Percentiles rank a stretch among this genome's conserved stretches.
Conservation (phyloP, 2,888 invertebrate genomes). For the Agriopis leucophaearia region DNA sequence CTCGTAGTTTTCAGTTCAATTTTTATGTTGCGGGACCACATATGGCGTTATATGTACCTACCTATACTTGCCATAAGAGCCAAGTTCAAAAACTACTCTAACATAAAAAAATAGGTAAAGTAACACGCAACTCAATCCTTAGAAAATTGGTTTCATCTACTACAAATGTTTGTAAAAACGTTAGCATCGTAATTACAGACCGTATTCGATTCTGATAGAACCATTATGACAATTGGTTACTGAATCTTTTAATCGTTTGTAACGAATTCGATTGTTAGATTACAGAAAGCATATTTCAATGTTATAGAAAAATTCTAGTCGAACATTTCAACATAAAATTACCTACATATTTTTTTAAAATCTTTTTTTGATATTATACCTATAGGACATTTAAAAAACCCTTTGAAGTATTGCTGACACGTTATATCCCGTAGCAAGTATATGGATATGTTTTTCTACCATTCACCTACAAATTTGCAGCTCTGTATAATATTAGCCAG, state of each 20-base stretch:
- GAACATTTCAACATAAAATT: too few species aligned
- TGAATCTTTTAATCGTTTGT: conserved; percentile 16
- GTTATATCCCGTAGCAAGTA: too few species aligned
- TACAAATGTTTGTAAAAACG: conserved; percentile 32
- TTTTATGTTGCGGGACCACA: not conserved
- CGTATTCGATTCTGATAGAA: conserved; percentile 30
- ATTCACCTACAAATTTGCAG: not conserved
- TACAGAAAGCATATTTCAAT: not conserved
- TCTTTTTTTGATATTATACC: too few species aligned
- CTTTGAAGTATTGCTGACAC: too few species aligned
- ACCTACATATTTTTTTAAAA: too few species aligned
- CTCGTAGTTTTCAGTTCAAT: not conserved
- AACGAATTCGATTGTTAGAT: conserved; percentile 18
- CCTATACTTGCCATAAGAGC: not conserved
- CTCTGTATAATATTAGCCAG: not conserved
- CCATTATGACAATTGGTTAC: conserved; percentile 29
- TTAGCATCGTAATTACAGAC: conserved; percentile 29
- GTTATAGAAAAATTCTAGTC: not conserved
- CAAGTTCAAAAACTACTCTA: not conserved
- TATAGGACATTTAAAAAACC: too few species aligned
- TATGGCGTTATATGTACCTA: not conserved
- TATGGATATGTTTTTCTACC: not conserved
- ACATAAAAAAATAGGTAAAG: not conserved
- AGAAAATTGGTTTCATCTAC: conserved; percentile 28
- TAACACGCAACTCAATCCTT: conserved; percentile 19